phyloP scores from a whole-genome alignment of 1,140 invertebrate genomes.

The Eufriesea mexicana region DNA sequence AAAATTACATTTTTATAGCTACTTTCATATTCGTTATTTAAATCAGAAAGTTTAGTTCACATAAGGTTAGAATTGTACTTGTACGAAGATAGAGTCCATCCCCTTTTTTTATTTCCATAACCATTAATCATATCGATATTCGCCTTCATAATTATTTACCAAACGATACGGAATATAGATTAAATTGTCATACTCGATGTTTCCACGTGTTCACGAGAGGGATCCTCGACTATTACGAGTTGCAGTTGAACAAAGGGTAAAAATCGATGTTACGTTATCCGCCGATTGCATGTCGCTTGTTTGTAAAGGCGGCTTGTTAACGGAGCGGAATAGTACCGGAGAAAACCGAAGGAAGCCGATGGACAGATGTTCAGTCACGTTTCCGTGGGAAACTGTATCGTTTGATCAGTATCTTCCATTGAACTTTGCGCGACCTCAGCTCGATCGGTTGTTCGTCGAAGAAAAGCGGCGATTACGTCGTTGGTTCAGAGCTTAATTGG shows the following conservation, averaged over 20 bases:
- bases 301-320: conserved; percentile 9
- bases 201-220: too few species aligned
- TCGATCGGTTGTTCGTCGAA: conserved; percentile 11
- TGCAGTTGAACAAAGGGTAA: neutral
- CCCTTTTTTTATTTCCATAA: too few species aligned
- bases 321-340: conserved; percentile 56
- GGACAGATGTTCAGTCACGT: conserved; percentile 55
- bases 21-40: too few species aligned
- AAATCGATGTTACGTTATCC: conserved; percentile 1
- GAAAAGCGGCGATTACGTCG: conserved; percentile 21
- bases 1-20: too few species aligned
- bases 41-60: too few species aligned
- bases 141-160: too few species aligned
- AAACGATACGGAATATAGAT: too few species aligned
- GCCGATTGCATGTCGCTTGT: neutral
- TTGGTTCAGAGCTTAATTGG: neutral
- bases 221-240: too few species aligned
- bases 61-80: too few species aligned
- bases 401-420: conserved; percentile 24
- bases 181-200: too few species aligned
- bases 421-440: conserved; percentile 39
- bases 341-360: conserved; percentile 24
- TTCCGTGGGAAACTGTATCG: conserved; percentile 45
- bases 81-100: too few species aligned
- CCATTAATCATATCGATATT: too few species aligned